Percentiles rank a stretch among this genome's conserved stretches.
Evolutionary conservation across 2,888 invertebrate genomes (phyloP).

Genomic region (Norana najaformis): DNA sequence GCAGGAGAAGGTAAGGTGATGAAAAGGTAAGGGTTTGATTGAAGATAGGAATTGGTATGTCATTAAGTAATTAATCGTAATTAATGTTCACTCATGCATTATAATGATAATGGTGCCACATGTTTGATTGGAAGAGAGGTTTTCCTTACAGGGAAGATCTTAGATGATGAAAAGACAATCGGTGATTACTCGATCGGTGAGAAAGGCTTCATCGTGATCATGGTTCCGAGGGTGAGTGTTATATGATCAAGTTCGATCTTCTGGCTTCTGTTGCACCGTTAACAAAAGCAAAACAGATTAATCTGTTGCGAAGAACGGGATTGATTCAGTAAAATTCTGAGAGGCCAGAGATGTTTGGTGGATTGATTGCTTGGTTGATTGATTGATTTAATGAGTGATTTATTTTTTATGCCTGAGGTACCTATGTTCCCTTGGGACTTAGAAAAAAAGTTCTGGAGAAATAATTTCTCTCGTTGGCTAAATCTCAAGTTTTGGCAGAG

Average conservation of each 20-base stretch:
- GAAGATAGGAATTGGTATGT: too few species aligned
- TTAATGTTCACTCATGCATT: too few species aligned
- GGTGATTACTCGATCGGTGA: neutral
- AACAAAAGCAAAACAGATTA: neutral
- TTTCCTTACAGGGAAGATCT: neutral
- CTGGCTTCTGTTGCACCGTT: neutral
- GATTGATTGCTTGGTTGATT: constrained; percentile 17
- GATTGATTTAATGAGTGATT: neutral
- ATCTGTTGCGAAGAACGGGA: too few species aligned
- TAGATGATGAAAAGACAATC: neutral
- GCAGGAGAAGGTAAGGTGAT: too few species aligned
- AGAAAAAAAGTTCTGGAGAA: too few species aligned
- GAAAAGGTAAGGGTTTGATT: too few species aligned
- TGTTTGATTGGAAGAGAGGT: too few species aligned
- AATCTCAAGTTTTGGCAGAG: neutral
- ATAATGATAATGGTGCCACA: too few species aligned
- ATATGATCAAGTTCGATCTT: neutral
- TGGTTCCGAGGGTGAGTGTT: constrained; percentile 4
- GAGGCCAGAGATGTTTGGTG: neutral
- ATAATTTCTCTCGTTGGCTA: too few species aligned
- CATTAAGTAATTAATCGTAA: too few species aligned
- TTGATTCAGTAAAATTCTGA: too few species aligned
- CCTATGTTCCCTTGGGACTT: too few species aligned
- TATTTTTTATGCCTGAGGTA: neutral
- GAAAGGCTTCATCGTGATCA: neutral